Evolutionary conservation across 2,113 vertebrate genomes (phyloP).

Genomic region (Gallinago jamesoni): DNA sequence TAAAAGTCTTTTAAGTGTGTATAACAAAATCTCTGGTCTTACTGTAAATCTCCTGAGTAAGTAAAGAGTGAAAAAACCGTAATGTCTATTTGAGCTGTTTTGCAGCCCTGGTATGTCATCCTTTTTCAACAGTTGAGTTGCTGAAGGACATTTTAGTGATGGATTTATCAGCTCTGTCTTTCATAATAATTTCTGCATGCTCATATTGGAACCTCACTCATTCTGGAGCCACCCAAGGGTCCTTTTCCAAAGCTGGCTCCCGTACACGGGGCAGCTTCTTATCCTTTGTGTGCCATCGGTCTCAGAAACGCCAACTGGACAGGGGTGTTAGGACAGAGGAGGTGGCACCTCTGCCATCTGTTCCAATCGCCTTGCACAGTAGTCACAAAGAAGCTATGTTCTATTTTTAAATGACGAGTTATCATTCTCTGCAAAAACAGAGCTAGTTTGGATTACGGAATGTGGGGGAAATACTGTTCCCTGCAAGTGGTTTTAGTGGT

Average conservation of each 20-base stretch:
- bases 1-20: neutral
- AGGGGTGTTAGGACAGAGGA: neutral
- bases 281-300: neutral
- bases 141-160: neutral
- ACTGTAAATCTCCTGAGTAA: neutral
- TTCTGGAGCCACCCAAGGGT: neutral
- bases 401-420: neutral
- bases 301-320: rapidly evolving
- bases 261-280: neutral
- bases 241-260: neutral
- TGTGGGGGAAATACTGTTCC: neutral
- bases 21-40: neutral
- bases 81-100: neutral
- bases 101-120: neutral
- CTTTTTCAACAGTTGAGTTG: neutral
- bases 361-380: neutral
- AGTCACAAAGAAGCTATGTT: neutral
- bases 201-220: neutral
- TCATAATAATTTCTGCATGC: neutral
- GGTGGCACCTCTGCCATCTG: rapidly evolving
- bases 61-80: neutral
- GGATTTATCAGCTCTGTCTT: neutral
- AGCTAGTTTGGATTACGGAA: neutral
- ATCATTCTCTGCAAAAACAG: neutral
- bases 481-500: neutral